Base-by-base conservation (phyloP, 2,113 vertebrate genomes). In the Phainopepla nitens region DNA sequence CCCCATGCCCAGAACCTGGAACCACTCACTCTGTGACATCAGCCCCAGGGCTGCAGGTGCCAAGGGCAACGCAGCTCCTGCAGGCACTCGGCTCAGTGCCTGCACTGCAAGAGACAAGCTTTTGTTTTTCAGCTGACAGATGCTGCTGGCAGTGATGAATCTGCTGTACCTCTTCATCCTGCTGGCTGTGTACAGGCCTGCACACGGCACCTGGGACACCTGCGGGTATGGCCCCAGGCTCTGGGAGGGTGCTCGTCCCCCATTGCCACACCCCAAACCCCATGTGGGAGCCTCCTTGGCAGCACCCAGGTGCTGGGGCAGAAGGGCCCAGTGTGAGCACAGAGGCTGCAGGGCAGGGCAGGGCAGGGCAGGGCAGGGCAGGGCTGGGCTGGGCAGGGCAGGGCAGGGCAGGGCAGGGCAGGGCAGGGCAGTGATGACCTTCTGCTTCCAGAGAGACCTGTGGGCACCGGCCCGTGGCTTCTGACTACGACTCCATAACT, bases 381-480 rank as follows among this genome's bases (percentile, higher is more conserved):
- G n/a, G 14, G 44, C 65, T n/a, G n/a, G n/a, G n/a, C n/a, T n/a
- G n/a, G n/a, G n/a, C n/a, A n/a, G n/a, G n/a, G n/a, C n/a, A n/a
- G n/a, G n/a, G n/a, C n/a, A n/a, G n/a, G n/a, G n/a, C n/a, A n/a
- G n/a, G n/a, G 8, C 11, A 1, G 15, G 53, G 50, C 45, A 44
- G 33, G 54, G 47, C 47, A 50, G n/a, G 14, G 44, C 65, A 81
- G 8, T 31, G 2, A 83, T 3, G 24, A 7, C 19, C 28, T 41
- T 75, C 31, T 82, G n/a, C 18, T 90, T 81, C 0, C 85, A 92
- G 94, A 25, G 64, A 47, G 11, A 81, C 29, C 44, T 96, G 96
- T 0, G 6, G 96, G 79, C 16, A 29, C 8, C n/a, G 96, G 96
- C 96, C 94, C 79, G 28, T 77, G 71, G 87, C 68, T 31, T 11